Evolutionary conservation across 1,140 invertebrate species (phyloP).

Genomic region (Magallana gigas): DNA sequence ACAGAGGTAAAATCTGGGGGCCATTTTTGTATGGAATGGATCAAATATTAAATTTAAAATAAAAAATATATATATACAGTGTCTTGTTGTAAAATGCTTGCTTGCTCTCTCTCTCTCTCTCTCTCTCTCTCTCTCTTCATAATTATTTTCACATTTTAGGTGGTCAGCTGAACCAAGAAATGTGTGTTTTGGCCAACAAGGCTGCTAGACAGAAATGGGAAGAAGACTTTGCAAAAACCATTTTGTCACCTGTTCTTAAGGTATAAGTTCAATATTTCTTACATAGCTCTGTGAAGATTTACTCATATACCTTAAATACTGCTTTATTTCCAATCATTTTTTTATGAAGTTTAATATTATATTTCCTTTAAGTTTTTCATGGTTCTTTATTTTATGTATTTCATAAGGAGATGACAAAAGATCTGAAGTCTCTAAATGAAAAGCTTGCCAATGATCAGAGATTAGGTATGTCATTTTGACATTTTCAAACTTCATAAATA

Average conservation of each 20-base stretch:
- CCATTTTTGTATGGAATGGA: too few species aligned
- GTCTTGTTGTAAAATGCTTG: neutral
- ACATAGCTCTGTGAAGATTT: too few species aligned
- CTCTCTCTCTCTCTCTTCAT: neutral
- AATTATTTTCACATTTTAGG: neutral
- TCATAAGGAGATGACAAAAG: constrained; percentile 53
- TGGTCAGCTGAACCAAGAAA: neutral
- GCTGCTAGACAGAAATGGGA: constrained; percentile 62
- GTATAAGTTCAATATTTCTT: constrained; percentile 34
- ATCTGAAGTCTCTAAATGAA: constrained; percentile 49
- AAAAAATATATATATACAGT: too few species aligned
- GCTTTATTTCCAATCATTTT: too few species aligned
- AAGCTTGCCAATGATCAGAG: constrained; percentile 54
- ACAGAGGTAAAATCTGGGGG: neutral
- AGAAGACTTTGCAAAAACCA: constrained; percentile 51
- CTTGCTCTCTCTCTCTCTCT: neutral
- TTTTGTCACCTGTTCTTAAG: constrained; percentile 56
- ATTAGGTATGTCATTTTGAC: constrained; percentile 54
- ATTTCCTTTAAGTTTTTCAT: too few species aligned
- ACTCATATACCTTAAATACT: too few species aligned
- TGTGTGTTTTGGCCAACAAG: neutral
- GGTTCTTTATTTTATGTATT: neutral
- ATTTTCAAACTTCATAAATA: neutral
- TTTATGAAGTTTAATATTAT: too few species aligned
- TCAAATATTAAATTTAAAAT: too few species aligned